Base-by-base conservation (phyloP, 2,888 invertebrate species). In the Cerceris rybyensis region DNA sequence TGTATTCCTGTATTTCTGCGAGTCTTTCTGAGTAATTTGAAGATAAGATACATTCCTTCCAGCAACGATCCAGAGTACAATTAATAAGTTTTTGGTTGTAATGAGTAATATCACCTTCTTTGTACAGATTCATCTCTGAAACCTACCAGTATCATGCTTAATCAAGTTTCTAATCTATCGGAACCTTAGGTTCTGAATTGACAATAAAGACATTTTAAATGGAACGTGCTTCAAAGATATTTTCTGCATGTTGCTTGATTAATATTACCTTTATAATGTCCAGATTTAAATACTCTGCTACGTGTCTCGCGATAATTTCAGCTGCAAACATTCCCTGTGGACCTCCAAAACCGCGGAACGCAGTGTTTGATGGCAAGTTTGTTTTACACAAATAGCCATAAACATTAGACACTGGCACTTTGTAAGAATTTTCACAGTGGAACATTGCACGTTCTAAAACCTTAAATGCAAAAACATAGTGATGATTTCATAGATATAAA, bases 321-420 rank as follows among this genome's bases (percentile, higher is more conserved):
- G 95, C 96, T 1, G 96, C 95, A 89, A 97, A 96, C 97, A 98
- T 97, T 42, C 96, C 98, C 90, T 98, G 98, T 0, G 98, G 98
- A 0, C 96, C 97, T 7, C 98, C 98, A 88, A 98, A 98, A 1
- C 98, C 98, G 86, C 98, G 94, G 89, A 98, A 98, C 0, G 98
- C 98, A 0, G 98, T 98, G 90, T 98, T 98, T 0, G 98, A 98
- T 0, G 98, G 96, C 64, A 97, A 92, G 93, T 99, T 98, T 0
- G 98, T 99, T 92, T 95, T 96, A 89, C 98, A 98, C 11, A 95
- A 93, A 88, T 95, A 95, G 0, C 97, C 97, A 11, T 93, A 94
- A 0, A 97, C 95, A 81, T 95, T 94, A 0, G 95, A 94, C 83
- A 96, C 95, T 0, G 96, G 96, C 79, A 98, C 95, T 82, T 94